Base-by-base conservation (phyloP, 2,888 invertebrate species). In the Keiferia lycopersicella region DNA sequence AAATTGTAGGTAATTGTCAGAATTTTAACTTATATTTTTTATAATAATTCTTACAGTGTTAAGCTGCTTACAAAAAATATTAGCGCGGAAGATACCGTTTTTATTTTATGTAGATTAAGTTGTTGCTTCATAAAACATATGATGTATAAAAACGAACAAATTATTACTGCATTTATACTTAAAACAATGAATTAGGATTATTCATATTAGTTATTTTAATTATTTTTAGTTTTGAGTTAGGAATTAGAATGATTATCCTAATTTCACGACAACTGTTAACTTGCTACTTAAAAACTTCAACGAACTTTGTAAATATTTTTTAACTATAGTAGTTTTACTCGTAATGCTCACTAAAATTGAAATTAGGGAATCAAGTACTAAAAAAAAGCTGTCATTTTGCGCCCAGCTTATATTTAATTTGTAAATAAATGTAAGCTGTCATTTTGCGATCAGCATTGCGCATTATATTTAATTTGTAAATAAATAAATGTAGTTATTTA, bases 81-180 rank as follows among this genome's bases (percentile, higher is more conserved):
- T 34, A 34, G 3, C 34, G 34, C 34, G 4, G 34, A 7, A 4
- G 34, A 34, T 8, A 4, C 8, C 3, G 34, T 34, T 34, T 34
- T 34, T 4, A 34, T 34, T 34, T 34, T 34, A 34, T 34, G 10
- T 34, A 34, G 6, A 34, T 34, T 34, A 34, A 34, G 34, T 34
- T 34, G 3, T 34, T 34, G 34, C 34, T 8, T 26, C 26, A 26
- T 6, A 26, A 39, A 12, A 12, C 11, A 12, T 1, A 14, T 41
- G n/a, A 41, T 14, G n/a, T 2, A 41, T 50, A 8, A 16, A 50
- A 6, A 53, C 14, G 53, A 65, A 58, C 64, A 62, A 66, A 51
- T 22, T 57, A 48, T 58, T 56, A 60, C 41, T 51, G 39, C 20
- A 53, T 34, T n/a, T 56, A 51, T 20, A 60, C 30, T 12, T 57